Evolutionary conservation across 2,888 invertebrate genomes (phyloP), one percentile per base, ranked within the genome.

Genomic region (Morpho achilles): DNA sequence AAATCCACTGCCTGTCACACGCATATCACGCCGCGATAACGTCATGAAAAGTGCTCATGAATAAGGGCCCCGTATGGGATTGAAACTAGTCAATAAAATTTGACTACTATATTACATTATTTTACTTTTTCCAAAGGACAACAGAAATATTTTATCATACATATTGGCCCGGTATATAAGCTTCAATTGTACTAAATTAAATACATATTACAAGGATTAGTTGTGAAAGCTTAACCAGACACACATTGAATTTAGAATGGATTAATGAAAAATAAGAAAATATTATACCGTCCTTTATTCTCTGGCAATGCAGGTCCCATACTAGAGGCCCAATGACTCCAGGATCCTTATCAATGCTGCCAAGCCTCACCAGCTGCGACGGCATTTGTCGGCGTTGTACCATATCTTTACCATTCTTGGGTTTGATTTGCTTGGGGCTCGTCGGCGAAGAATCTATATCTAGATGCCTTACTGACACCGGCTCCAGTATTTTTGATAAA

Each of bases 251-350:
- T n/a, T n/a, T n/a, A 16, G 16, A 16, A 16, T 16, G 16, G 16
- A 16, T 16, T 16, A 16, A 1, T 16, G 16, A 32, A 0, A 32
- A 32, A 32, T 32, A 32, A 32, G 32, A 32, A 32, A 32, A 5
- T 32, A 32, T 32, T 32, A 32, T 69, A 92, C 92, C 83, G 73
- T 92, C 92, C 62, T 92, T 92, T 50, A 94, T 86, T 69, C 93
- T 92, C 76, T 95, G 95, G 72, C 94, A 94, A 73, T 95, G 95
- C 59, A 95, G 87, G 75, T 95, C 95, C 96, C 96, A 96, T 7
- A 96, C 96, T 54, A 96, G 84, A 0, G 96, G 96, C 0, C 96
- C 96, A 42, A 96, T 93, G 5, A 96, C 94, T 0, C 96, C 96
- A 0, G 96, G 96, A 82, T 96, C 96, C 49, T 94, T 93, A 67